phyloP scores from a whole-genome alignment of 2,888 invertebrate species.

The Ganaspis brasiliensis region DNA sequence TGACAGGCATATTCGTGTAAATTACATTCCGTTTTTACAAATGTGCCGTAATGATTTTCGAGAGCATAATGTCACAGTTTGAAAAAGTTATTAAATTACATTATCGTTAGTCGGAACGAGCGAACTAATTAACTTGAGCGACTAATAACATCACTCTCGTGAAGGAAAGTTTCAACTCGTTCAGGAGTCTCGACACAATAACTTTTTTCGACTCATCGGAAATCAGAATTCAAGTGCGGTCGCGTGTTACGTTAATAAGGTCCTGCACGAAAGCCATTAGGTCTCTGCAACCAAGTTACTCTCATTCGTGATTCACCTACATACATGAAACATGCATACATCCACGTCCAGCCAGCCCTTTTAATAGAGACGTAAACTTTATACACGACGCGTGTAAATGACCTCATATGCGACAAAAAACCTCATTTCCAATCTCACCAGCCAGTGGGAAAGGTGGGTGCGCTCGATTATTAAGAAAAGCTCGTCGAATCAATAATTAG shows the following conservation, averaged over 20 bases:
- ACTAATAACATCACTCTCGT: slow-evolving; percentile 11
- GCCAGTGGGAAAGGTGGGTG: slow-evolving; percentile 67
- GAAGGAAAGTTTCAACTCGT: slow-evolving; percentile 28
- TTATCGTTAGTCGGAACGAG: slow-evolving; percentile 30
- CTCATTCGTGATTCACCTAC: slow-evolving; percentile 53
- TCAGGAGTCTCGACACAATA: slow-evolving; percentile 23
- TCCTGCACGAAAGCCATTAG: slow-evolving; percentile 73
- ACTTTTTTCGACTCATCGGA: slow-evolving; percentile 41
- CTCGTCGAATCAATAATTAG: slow-evolving; percentile 76
- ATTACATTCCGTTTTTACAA: background rate
- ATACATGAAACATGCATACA: background rate
- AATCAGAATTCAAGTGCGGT: slow-evolving; percentile 45
- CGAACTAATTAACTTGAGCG: slow-evolving; percentile 25
- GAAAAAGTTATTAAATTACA: slow-evolving; percentile 30
- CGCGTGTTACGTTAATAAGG: slow-evolving; percentile 60
- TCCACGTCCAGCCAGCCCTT: slow-evolving; percentile 49
- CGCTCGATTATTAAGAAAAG: slow-evolving; percentile 65
- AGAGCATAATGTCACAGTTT: background rate
- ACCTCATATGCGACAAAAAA: slow-evolving; percentile 62
- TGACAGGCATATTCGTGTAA: no score
- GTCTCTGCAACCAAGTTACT: slow-evolving; percentile 68
- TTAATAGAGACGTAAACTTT: slow-evolving; percentile 74
- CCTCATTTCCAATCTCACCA: slow-evolving; percentile 63
- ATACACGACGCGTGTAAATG: slow-evolving; percentile 55
- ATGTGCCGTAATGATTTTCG: background rate